Percentiles rank a stretch among this genome's conserved stretches.
Conservation (phyloP, 2,888 invertebrate genomes). For the Muschampia plurimacula region DNA sequence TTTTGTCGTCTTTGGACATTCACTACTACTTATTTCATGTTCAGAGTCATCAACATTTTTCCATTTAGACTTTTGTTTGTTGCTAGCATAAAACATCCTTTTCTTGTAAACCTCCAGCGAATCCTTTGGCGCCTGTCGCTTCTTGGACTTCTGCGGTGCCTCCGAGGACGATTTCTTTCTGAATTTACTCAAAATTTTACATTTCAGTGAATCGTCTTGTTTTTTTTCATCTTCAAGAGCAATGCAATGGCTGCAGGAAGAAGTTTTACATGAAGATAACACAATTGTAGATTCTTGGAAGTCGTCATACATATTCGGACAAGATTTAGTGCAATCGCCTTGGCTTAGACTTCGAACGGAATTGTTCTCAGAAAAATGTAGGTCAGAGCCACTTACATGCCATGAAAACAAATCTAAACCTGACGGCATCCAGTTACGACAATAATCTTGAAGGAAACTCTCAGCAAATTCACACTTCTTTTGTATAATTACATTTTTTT, state of each 20-base stretch:
- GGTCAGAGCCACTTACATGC: conserved; percentile 62
- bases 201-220: conserved; percentile 40
- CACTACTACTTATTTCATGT: not conserved
- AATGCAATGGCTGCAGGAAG: conserved; percentile 52
- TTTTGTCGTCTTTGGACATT: conserved; percentile 40
- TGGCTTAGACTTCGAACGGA: conserved; percentile 55
- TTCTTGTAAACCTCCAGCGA: conserved; percentile 69
- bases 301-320: conserved; percentile 66
- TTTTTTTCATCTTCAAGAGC: conserved; percentile 46
- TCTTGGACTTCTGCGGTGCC: conserved; percentile 38
- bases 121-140: conserved; percentile 66
- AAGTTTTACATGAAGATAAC: conserved; percentile 56
- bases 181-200: conserved; percentile 52
- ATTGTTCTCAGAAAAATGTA: conserved; percentile 56
- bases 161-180: conserved; percentile 47
- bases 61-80: conserved; percentile 60
- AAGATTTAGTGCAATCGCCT: conserved; percentile 61
- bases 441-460: conserved; percentile 68
- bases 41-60: conserved; percentile 41
- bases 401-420: conserved; percentile 62
- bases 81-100: conserved; percentile 61
- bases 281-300: conserved; percentile 54
- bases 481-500: conserved; percentile 43
- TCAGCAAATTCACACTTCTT: conserved; percentile 68
- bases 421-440: conserved; percentile 61